phyloP scores from a whole-genome alignment of 2,113 vertebrate genomes.

The Polypterus bichir region DNA sequence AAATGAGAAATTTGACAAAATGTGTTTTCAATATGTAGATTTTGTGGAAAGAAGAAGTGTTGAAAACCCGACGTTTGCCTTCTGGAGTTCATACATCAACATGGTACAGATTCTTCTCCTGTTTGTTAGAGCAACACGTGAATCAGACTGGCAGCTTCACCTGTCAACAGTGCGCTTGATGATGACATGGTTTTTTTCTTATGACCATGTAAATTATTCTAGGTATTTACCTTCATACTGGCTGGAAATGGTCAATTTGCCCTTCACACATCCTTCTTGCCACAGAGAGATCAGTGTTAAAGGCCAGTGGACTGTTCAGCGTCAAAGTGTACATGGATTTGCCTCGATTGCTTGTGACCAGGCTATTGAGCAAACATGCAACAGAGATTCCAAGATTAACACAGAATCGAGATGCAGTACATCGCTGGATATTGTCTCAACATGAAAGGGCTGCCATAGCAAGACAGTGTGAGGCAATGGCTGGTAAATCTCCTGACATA shows the following conservation, averaged over 20 bases:
- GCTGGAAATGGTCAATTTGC: constrained; percentile 12
- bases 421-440: constrained; percentile 20
- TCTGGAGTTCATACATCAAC: no score
- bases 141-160: no score
- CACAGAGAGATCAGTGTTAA: constrained; percentile 14
- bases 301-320: constrained; percentile 22
- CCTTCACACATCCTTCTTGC: constrained; percentile 17
- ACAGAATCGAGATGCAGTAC: constrained; percentile 13
- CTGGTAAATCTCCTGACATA: constrained; percentile 15
- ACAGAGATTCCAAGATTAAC: constrained; percentile 20
- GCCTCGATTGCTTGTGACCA: constrained; percentile 23
- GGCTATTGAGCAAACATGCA: constrained; percentile 25
- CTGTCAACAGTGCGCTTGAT: no score
- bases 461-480: constrained; percentile 19
- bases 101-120: no score
- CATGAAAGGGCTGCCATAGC: constrained; percentile 18
- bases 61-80: no score
- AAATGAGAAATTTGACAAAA: no score
- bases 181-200: no score
- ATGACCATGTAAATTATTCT: no score
- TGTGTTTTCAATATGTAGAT: no score
- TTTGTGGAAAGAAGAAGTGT: no score
- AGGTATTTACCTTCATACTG: no score
- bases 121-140: no score
- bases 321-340: constrained; percentile 19